A percentile compares a stretch with the other conserved stretches of the same genome.
phyloP scores from a whole-genome alignment of 2,888 invertebrate species.

The Morpho deidamia region DNA sequence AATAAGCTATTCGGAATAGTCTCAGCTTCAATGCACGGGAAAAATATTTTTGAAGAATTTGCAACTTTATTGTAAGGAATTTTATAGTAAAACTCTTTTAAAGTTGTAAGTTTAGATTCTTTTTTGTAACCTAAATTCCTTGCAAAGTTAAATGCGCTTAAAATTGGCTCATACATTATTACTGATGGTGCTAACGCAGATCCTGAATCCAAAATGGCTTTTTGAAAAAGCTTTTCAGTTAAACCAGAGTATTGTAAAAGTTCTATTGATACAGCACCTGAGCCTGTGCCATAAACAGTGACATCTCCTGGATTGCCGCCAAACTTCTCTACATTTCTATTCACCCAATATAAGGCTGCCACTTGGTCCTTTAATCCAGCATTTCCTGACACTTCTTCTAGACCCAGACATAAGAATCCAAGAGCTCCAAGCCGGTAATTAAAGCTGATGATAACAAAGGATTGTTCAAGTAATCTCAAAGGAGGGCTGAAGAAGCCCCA shows the following conservation, averaged over 20 bases:
- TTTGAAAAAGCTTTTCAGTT: constrained; percentile 48
- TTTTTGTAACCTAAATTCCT: constrained; percentile 60
- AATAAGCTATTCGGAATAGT: constrained; percentile 34
- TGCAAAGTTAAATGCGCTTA: constrained; percentile 50
- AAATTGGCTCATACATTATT: constrained; percentile 43
- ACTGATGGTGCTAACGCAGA: constrained; percentile 53
- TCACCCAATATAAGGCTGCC: constrained; percentile 62
- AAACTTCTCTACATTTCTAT: constrained; percentile 56
- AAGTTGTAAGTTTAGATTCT: constrained; percentile 26
- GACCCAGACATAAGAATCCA: constrained; percentile 62
- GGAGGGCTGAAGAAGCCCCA: constrained; percentile 55
- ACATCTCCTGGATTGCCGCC: constrained; percentile 57
- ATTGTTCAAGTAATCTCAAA: constrained; percentile 37
- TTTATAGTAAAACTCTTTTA: constrained; percentile 42
- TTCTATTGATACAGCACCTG: constrained; percentile 56
- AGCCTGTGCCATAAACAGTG: constrained; percentile 56
- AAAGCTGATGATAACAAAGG: constrained; percentile 53
- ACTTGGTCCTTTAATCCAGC: constrained; percentile 66
- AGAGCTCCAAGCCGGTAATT: constrained; percentile 62
- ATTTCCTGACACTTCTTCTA: constrained; percentile 52
- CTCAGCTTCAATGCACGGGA: constrained; percentile 52
- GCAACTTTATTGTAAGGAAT: constrained; percentile 31
- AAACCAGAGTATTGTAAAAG: constrained; percentile 50
- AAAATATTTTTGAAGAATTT: constrained; percentile 36
- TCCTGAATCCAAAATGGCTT: constrained; percentile 59